phyloP scores from a whole-genome alignment of 2,888 invertebrate genomes.

The Drepana falcataria region DNA sequence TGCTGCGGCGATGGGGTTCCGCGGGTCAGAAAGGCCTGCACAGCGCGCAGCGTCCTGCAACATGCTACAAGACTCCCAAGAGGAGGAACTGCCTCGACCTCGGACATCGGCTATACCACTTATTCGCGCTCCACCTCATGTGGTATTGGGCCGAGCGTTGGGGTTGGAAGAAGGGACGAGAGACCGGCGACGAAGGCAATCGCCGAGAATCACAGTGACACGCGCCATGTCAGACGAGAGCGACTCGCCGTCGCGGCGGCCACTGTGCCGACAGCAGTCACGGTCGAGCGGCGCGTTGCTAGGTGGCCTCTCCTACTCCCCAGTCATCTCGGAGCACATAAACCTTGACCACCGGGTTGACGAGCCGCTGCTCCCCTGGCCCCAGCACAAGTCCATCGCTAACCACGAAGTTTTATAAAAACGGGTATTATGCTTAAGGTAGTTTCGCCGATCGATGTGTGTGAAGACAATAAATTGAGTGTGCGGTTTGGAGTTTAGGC shows the following conservation, averaged over 20 bases:
- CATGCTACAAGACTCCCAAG: conserved; percentile 81
- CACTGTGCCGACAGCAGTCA: conserved; percentile 69
- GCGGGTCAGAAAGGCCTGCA: conserved; percentile 65
- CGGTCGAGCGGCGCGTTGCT: conserved; percentile 72
- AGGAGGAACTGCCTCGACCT: conserved; percentile 54
- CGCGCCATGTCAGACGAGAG: conserved; percentile 86
- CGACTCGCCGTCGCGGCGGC: conserved; percentile 76
- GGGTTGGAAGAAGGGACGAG: conserved; percentile 67
- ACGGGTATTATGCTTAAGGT: conserved; percentile 48
- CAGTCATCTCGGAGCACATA: conserved; percentile 53
- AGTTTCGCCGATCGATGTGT: conserved; percentile 40
- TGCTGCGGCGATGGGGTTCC: conserved; percentile 65
- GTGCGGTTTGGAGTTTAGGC: conserved; percentile 56
- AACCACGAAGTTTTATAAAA: conserved; percentile 63
- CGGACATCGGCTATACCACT: conserved; percentile 67
- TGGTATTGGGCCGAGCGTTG: conserved; percentile 80
- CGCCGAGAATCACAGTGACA: conserved; percentile 85
- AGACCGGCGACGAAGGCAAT: conserved; percentile 68
- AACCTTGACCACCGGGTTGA: conserved; percentile 52
- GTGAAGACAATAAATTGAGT: conserved; percentile 61
- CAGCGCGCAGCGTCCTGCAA: conserved; percentile 84
- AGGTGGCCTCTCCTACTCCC: conserved; percentile 67
- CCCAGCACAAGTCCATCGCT: conserved; percentile 47
- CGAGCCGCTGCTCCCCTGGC: conserved; percentile 78
- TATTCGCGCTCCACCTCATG: conserved; percentile 77